Evolutionary conservation across 2,888 invertebrate species (phyloP).

Genomic region (Neocrepidodera transversa): DNA sequence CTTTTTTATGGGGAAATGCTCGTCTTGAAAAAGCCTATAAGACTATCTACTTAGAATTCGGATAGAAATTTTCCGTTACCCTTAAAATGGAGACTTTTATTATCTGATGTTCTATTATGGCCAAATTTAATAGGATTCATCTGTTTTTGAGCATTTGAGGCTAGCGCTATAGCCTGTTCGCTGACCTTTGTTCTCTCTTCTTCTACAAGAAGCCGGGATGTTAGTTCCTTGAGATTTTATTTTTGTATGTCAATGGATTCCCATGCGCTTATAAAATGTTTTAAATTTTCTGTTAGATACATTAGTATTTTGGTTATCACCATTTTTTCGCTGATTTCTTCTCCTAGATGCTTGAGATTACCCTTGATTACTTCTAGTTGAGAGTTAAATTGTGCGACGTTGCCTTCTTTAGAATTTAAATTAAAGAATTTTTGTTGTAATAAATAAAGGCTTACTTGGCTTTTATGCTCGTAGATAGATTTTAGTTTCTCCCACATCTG

Average conservation of each 20-base stretch:
- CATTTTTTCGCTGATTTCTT: constrained; percentile 38
- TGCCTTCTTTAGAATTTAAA: constrained; percentile 30
- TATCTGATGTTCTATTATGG: too few species aligned
- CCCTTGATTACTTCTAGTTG: constrained; percentile 37
- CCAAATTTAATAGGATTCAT: too few species aligned
- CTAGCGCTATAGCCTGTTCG: constrained; percentile 7
- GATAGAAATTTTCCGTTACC: too few species aligned
- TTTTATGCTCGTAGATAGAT: constrained; percentile 41
- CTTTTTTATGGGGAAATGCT: too few species aligned
- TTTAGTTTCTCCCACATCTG: constrained; percentile 44
- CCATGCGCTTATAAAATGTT: constrained; percentile 42
- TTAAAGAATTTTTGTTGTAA: constrained; percentile 39
- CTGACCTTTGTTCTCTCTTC: constrained; percentile 37
- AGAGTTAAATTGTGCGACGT: constrained; percentile 31
- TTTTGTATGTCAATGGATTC: constrained; percentile 40
- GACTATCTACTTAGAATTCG: too few species aligned
- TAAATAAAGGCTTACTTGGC: constrained; percentile 38
- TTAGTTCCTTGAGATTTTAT: constrained; percentile 42
- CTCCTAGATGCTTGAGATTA: constrained; percentile 37
- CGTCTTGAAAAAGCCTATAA: too few species aligned
- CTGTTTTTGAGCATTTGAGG: not conserved
- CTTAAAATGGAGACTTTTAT: too few species aligned
- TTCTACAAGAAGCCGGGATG: constrained; percentile 40
- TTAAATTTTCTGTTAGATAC: constrained; percentile 36
- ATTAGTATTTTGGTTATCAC: constrained; percentile 39